Percentiles rank a stretch among this genome's conserved stretches.
Conservation (phyloP, 2,797 vertebrate genomes). For the Tapera naevia region DNA sequence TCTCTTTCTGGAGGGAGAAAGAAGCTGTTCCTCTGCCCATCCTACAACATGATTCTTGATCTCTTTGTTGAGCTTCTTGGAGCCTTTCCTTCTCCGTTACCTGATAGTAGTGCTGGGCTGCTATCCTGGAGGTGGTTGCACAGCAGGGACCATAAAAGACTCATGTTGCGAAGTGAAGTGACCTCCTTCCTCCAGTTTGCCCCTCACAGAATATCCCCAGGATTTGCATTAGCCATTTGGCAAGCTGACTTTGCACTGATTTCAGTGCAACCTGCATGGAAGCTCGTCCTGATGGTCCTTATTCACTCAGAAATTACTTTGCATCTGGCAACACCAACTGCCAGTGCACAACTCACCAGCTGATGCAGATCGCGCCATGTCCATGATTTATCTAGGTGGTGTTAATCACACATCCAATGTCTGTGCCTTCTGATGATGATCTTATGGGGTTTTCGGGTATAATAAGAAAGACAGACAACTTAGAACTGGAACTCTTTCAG, state of each 20-base stretch:
- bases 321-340: fast-evolving
- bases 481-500: background rate
- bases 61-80: background rate
- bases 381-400: background rate
- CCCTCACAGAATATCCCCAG: fast-evolving
- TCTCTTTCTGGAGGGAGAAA: background rate
- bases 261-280: background rate
- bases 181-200: background rate
- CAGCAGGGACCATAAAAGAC: fast-evolving
- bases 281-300: fast-evolving
- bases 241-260: fast-evolving
- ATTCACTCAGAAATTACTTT: background rate
- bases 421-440: background rate
- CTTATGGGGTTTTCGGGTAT: background rate
- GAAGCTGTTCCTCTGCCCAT: background rate
- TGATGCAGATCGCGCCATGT: background rate
- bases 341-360: fast-evolving
- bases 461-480: background rate
- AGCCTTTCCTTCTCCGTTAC: background rate
- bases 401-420: background rate
- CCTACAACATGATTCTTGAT: background rate
- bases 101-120: background rate
- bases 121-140: background rate
- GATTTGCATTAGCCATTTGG: background rate
- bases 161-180: fast-evolving